Evolutionary conservation across 2,113 vertebrate genomes (phyloP).

Genomic region (Nycticryphes semicollaris): DNA sequence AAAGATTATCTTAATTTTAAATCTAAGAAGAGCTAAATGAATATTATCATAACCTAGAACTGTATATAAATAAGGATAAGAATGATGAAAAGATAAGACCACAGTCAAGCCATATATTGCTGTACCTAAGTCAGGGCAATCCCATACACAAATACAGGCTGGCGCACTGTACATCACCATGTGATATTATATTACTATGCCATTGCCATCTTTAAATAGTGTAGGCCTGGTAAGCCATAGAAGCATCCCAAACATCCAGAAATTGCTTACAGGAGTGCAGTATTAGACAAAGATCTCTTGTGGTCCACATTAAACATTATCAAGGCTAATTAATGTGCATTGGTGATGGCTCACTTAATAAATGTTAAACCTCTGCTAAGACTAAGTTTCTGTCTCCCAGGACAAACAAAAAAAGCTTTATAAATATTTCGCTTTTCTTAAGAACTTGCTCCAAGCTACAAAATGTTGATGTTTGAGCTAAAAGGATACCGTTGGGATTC

Average conservation of each 20-base stretch:
- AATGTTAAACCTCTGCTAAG: neutral
- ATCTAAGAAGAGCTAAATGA: neutral
- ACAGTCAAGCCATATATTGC: neutral
- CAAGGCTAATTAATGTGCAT: slow-evolving; percentile 24
- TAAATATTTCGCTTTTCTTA: slow-evolving; percentile 43
- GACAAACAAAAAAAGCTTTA: neutral
- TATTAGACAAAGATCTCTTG: neutral
- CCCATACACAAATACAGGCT: too few species aligned
- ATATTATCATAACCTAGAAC: neutral
- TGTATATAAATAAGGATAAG: neutral
- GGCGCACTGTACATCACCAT: neutral
- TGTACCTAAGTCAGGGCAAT: too few species aligned
- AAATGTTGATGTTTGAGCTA: neutral
- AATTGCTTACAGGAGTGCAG: neutral
- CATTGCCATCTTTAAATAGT: neutral
- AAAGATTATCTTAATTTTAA: neutral
- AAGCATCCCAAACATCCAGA: neutral
- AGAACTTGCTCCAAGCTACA: neutral
- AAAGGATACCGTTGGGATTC: neutral
- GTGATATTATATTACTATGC: neutral
- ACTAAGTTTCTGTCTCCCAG: neutral
- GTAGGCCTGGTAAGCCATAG: neutral
- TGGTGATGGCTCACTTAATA: slow-evolving; percentile 32
- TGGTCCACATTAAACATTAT: neutral
- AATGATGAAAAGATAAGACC: neutral